Evolutionary conservation across 2,888 invertebrate species (phyloP).

Genomic region (Carcina quercana): DNA sequence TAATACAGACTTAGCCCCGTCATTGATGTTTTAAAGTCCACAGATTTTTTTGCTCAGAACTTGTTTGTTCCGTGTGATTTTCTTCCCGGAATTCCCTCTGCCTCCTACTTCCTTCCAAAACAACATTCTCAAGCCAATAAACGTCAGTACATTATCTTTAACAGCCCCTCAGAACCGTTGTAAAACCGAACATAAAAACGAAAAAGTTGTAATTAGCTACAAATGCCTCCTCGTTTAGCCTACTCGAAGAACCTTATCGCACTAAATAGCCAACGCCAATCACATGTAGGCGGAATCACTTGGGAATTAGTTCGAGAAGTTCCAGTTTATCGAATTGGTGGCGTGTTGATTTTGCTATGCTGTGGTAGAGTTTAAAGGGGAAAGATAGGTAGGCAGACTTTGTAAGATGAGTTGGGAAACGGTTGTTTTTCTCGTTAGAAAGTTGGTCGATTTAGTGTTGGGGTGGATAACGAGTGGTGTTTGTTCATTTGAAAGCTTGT

Average conservation of each 20-base stretch:
- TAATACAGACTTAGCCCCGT: too few relatives aligned
- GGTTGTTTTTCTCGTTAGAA: slow-evolving; percentile 26
- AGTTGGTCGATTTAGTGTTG: slow-evolving; percentile 26
- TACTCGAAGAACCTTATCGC: neutral
- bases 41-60: too few relatives aligned
- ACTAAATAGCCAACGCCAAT: neutral
- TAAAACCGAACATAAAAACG: slow-evolving; percentile 34
- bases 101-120: neutral
- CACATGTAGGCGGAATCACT: neutral
- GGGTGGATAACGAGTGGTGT: slow-evolving; percentile 17
- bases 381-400: slow-evolving; percentile 8
- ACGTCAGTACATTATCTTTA: slow-evolving; percentile 27
- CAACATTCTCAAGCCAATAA: slow-evolving; percentile 20
- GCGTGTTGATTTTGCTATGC: slow-evolving; percentile 1
- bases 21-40: too few relatives aligned
- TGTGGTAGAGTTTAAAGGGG: slow-evolving; percentile 14
- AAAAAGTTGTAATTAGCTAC: slow-evolving; percentile 39
- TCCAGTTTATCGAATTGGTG: neutral
- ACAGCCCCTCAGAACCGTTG: slow-evolving; percentile 24
- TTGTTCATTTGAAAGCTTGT: slow-evolving; percentile 16
- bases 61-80: too few relatives aligned
- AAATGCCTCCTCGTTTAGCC: slow-evolving; percentile 22
- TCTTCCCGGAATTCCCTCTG: too few relatives aligned
- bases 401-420: slow-evolving; percentile 17
- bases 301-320: neutral